Evolutionary conservation across 2,113 vertebrate genomes (phyloP).

Genomic region (Limnothrissa miodon): DNA sequence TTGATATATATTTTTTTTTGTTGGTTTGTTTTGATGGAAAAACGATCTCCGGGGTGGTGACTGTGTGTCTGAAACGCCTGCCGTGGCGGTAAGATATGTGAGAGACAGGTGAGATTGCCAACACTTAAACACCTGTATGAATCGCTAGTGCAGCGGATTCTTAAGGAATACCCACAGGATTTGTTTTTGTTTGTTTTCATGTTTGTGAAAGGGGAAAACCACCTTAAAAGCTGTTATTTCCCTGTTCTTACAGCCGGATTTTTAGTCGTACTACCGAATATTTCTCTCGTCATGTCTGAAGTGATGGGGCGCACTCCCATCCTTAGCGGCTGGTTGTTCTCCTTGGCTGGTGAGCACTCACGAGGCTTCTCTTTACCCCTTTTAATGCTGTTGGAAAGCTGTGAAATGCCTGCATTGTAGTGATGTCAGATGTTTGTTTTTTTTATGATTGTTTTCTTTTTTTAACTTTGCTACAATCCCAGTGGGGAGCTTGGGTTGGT

Average conservation of each 20-base stretch:
- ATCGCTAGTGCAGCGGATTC: neutral
- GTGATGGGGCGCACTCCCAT: neutral
- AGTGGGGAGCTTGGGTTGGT: neutral
- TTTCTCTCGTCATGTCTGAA: neutral
- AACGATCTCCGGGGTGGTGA: neutral
- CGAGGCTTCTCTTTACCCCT: neutral
- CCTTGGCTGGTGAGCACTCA: neutral
- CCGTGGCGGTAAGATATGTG: neutral
- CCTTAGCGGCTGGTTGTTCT: neutral
- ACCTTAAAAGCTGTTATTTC: neutral
- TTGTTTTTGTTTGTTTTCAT: neutral
- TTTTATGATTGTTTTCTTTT: neutral
- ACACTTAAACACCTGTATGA: neutral
- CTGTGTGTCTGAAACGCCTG: neutral
- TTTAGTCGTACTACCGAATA: neutral
- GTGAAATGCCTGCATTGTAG: slow-evolving; percentile 17
- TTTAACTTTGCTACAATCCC: neutral
- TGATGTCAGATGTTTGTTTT: neutral
- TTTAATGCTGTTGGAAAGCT: slow-evolving; percentile 2
- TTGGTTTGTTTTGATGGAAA: neutral
- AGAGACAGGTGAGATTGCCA: neutral
- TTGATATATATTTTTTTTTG: neutral
- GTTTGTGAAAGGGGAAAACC: neutral
- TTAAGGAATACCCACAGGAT: neutral
- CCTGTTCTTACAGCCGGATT: slow-evolving; percentile 26